Conservation (phyloP, 2,888 invertebrate species). For the Melolontha melolontha region DNA sequence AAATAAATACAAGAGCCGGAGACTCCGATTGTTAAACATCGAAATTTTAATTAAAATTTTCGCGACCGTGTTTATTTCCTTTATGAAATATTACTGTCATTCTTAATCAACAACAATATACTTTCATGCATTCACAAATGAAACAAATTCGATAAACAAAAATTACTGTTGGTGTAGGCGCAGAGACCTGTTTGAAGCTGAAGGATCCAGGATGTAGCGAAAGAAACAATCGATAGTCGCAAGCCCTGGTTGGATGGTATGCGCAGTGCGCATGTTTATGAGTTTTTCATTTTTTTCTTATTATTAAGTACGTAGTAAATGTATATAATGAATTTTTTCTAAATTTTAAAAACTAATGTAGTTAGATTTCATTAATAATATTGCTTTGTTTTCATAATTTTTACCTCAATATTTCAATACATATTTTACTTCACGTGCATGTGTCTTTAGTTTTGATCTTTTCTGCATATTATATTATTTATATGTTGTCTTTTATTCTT, state of each 20-base stretch:
- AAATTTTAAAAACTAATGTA: conserved; percentile 29
- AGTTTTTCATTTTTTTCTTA: conserved; percentile 51
- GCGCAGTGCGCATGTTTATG: conserved; percentile 58
- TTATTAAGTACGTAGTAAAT: conserved; percentile 29
- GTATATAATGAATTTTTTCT: conserved; percentile 23
- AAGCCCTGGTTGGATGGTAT: conserved; percentile 54
- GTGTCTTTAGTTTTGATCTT: neutral
- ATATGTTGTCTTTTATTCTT: too few relatives aligned
- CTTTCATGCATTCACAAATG: conserved; percentile 5
- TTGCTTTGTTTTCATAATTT: conserved; percentile 5
- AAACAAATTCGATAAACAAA: conserved; percentile 28
- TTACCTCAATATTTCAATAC: conserved; percentile 11
- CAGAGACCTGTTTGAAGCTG: conserved; percentile 49
- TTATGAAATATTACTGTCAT: neutral
- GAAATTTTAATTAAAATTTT: conserved; percentile 11
- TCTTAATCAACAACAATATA: conserved; percentile 2
- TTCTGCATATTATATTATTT: too few relatives aligned
- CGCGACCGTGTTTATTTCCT: neutral
- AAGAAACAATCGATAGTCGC: conserved; percentile 58
- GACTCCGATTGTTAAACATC: conserved; percentile 4
- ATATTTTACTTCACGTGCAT: neutral
- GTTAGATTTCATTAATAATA: conserved; percentile 23
- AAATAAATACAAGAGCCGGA: conserved; percentile 6
- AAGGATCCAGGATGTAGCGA: conserved; percentile 54
- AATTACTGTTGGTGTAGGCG: conserved; percentile 52